Base-by-base conservation (phyloP, 2,797 vertebrate genomes). In the Huso huso region DNA sequence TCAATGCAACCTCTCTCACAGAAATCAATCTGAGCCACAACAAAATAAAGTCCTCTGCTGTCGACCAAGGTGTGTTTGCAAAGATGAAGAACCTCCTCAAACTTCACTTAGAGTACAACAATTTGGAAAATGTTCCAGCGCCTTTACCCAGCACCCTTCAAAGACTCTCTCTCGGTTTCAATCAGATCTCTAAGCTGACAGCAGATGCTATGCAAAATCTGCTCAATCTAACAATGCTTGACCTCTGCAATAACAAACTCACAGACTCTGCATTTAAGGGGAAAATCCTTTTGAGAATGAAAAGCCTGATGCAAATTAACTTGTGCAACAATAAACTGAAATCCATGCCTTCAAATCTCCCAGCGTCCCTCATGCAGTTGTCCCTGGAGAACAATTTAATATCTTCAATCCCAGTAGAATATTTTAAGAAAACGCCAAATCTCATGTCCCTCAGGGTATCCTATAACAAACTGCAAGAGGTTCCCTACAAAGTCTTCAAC, bases 371-470 rank as follows among this genome's bases (percentile, higher is more conserved):
- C 64, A 82, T 88, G 83, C 90, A 94, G 73, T 83, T 93, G 66
- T 89, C 86, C n/a, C 79, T 93, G 49, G 89, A 92, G 81, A 90
- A 91, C 68, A 91, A 92, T 69, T 90, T 86, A 0, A 88, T 92
- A 77, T 84, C 88, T 71, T 80, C 83, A 52, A 89, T 92, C 72
- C 87, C 90, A 66, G 81, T 87, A 70, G 86, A 85, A 65, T 93
- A 91, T 67, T 91, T 91, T 69, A 71, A 73, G 6, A 80, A 77
- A 62, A 82, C 89, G 68, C 82, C 82, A 69, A 88, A 87, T 59
- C 82, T 93, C 69, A 78, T 79, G 64, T 84, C 88, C 63, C 66
- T 93, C 69, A 80, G 88, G 71, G 70, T 90, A 74, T 87, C 89
- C 62, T 74, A 83, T 72, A 92, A 92, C 68, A 85, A 86, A 70